Conservation (phyloP, 1,140 invertebrate species). For the Palaemon carinicauda region DNA sequence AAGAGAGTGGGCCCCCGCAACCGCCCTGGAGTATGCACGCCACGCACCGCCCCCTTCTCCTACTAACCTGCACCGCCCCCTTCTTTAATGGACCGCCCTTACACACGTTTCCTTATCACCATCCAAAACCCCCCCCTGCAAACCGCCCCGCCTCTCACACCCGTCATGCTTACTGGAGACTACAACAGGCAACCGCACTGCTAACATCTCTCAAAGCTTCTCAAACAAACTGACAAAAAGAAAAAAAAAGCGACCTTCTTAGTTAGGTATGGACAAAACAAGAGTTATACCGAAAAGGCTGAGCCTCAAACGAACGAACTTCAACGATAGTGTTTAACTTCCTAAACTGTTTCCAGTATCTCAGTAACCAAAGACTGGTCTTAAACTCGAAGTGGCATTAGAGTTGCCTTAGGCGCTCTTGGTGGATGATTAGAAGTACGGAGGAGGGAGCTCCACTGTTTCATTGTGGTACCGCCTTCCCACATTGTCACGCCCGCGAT, state of each 20-base stretch:
- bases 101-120: neutral
- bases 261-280: neutral
- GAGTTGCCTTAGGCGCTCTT: neutral
- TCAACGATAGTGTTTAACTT: no score
- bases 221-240: no score
- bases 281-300: neutral
- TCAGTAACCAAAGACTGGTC: no score
- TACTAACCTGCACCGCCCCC: constrained; percentile 18
- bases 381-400: neutral
- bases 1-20: constrained; percentile 29
- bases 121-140: neutral
- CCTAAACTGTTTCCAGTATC: no score
- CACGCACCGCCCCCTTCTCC: neutral
- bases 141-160: constrained; percentile 9
- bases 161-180: constrained; percentile 37
- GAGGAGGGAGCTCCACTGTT: constrained; percentile 3
- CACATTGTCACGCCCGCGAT: constrained; percentile 31
- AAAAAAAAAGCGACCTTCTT: neutral
- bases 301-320: no score
- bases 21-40: constrained; percentile 30
- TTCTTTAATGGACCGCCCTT: constrained; percentile 16
- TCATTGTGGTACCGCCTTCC: neutral
- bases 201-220: neutral
- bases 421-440: neutral
- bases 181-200: neutral